Evolutionary conservation across 1,140 invertebrate genomes (phyloP), one percentile per base, ranked within the genome.

Genomic region (Lepidurus arcticus): DNA sequence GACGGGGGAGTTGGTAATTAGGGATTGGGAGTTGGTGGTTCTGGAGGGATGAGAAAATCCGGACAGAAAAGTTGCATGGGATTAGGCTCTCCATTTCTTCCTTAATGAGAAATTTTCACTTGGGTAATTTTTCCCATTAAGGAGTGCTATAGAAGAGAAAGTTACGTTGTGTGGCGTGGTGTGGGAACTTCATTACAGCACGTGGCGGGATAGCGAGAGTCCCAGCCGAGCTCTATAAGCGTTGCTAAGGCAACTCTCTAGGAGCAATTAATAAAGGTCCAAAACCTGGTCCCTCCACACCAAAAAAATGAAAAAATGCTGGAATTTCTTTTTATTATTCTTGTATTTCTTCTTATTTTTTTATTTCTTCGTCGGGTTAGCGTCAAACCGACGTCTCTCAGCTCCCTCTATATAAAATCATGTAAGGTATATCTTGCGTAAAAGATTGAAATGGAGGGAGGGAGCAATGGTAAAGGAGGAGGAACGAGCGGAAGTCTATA

Each of bases 81-180:
- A 65, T 65, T 65, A 65, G 13, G 53, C 53, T 65, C 21, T 21
- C 53, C 53, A n/a, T 65, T 65, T 65, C 53, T 65, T 65, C 21
- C 53, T 65, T n/a, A 65, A 65, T 65, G 53, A 65, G 53, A 65
- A 65, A 65, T 65, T 65, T 65, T 65, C 53, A 65, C 53, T 65
- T 65, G 53, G 53, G 53, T 65, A 65, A 65, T 65, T 65, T 65
- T 65, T 65, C 53, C n/a, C 53, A 65, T 65, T 65, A 65, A 65
- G 53, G 21, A 21, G 21, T 65, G 53, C 16, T n/a, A 65, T 13
- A n/a, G 53, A 16, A 65, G 53, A 65, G 53, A 65, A 65, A 65
- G 53, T 65, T 65, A 3, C 34, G 26, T 1, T 26, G 26, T 65
- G 47, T 21, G 47, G 13, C 21, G 53, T 21, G 53, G 53, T 65